These are phyloP conservation scores for Psittacula derbiana DNA, from an alignment of 2,797 vertebrate species.

Conservation along the genomic window DNA sequence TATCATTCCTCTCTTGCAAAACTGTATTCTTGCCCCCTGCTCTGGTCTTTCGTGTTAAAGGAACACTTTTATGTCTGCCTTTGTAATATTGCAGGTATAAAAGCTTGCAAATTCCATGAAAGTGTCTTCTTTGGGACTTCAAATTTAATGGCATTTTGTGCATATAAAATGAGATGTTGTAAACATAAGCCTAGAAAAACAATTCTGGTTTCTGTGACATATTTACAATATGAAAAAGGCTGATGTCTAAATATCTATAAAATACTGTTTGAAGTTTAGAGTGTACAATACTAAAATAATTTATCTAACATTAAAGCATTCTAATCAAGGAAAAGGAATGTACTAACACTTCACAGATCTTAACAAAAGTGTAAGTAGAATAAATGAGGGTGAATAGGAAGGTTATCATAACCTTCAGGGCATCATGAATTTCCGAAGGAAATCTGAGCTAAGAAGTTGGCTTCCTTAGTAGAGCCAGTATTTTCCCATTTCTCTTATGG, in stretches of 20 bases:
- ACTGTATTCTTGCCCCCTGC: neutral
- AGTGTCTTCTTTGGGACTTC: slow-evolving; percentile 46
- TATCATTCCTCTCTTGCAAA: neutral
- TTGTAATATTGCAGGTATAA: slow-evolving; percentile 76
- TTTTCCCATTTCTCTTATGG: neutral
- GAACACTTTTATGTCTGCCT: slow-evolving; percentile 77
- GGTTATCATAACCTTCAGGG: neutral
- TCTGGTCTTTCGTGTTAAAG: slow-evolving; percentile 42
- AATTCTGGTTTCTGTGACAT: slow-evolving; percentile 68
- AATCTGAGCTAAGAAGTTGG: neutral
- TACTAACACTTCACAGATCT: neutral
- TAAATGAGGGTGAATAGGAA: neutral
- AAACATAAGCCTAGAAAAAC: slow-evolving; percentile 79
- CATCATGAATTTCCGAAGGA: neutral
- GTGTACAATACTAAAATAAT: slow-evolving; percentile 49
- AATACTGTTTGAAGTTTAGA: slow-evolving; percentile 61
- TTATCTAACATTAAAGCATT: neutral
- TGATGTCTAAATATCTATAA: slow-evolving; percentile 58
- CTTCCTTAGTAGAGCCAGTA: neutral
- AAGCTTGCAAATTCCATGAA: slow-evolving; percentile 76
- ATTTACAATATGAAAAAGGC: slow-evolving; percentile 78
- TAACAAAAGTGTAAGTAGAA: neutral
- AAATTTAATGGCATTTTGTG: slow-evolving; percentile 75
- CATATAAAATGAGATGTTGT: slow-evolving; percentile 79
- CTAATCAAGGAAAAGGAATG: neutral